Evolutionary conservation across 2,113 vertebrate genomes (phyloP), one percentile per base, ranked within the genome.

Genomic region (Oncorhynchus kisutch): DNA sequence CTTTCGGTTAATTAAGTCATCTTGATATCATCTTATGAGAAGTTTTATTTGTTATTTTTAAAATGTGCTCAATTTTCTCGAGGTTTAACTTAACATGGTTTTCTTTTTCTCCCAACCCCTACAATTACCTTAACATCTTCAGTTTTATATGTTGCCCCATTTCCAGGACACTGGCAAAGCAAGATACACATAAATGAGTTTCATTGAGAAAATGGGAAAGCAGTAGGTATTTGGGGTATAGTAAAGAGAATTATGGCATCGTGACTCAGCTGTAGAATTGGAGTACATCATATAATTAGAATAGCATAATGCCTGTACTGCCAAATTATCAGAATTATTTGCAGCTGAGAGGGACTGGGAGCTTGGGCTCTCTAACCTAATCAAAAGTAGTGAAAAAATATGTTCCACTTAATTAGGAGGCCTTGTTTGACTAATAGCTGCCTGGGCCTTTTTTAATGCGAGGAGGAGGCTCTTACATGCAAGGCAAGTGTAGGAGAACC

Each of bases 241-340:
- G 81, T 90, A 90, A 92, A 80, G 70, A 81, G 74, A 90, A 81
- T 90, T 87, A 90, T 83, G 87, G 82, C 90, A 73, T n/a, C 67
- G 73, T 90, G 88, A 91, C 76, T 86, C 84, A 86, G 88, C 84
- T 77, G 74, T 81, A 78, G 78, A 86, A 84, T 79, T 81, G 80
- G 79, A 89, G 81, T 85, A 84, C 79, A 83, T 85, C 80, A 76
- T 79, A 73, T 86, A 88, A 92, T 90, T 90, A 88, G 85, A 89
- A 88, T 64, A 78, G 80, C 76, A 54, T 54, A 86, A 85, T 74
- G 39, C 78, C 81, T 79, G 82, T 77, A 81, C 77, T 82, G 82
- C 68, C 83, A 86, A 90, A 88, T 90, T 82, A 90, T 86, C 76
- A 65, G 80, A 90, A 90, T 90, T 84, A 91, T 86, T 92, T 91